Base-by-base conservation (phyloP, 2,888 invertebrate genomes). In the Cataglyphis altisquamis region DNA sequence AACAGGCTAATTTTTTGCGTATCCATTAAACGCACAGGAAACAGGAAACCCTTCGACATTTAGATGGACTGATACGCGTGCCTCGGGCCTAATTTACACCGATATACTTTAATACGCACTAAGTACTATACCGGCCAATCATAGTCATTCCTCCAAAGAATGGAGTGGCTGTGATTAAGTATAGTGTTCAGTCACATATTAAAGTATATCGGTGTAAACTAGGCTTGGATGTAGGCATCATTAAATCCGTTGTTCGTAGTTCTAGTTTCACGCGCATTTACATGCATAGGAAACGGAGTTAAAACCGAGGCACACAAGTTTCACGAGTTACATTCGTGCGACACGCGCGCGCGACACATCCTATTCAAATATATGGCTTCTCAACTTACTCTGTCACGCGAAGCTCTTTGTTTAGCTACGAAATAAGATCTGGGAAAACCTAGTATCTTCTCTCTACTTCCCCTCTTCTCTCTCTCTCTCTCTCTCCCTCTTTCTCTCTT, bases 211-310 rank as follows among this genome's bases (percentile, higher is more conserved):
- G 29, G 29, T 29, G 29, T 29, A 29, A 29, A 29, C 29, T 29
- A 29, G 29, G 29, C 29, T 2, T 0, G 32, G 21, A 39, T 39
- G n/a, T 68, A 67, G 32, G 36, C 55, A 41, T 8, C 12, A 21
- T 21, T 66, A 75, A 75, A 66, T 75, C 75, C 36, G 48, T 74
- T 32, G 74, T 75, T 66, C 48, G 67, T 29, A 55, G n/a, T n/a
- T n/a, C 8, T 36, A 67, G 25, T 55, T 55, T 55, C 55, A 68
- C 55, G 29, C 68, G n/a, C 55, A 21, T 68, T 52, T 68, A 68
- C 39, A n/a, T 39, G 15, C 9, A 4, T 3, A 29, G 39, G 68
- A 55, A 70, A 12, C 41, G 32, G 12, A 18, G 12, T 52, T 39
- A 29, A 45, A 45, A 32, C n/a, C n/a, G 4, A 52, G 52, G 1